phyloP scores from a whole-genome alignment of 1,140 invertebrate species.

The Doryteuthis pealeii region DNA sequence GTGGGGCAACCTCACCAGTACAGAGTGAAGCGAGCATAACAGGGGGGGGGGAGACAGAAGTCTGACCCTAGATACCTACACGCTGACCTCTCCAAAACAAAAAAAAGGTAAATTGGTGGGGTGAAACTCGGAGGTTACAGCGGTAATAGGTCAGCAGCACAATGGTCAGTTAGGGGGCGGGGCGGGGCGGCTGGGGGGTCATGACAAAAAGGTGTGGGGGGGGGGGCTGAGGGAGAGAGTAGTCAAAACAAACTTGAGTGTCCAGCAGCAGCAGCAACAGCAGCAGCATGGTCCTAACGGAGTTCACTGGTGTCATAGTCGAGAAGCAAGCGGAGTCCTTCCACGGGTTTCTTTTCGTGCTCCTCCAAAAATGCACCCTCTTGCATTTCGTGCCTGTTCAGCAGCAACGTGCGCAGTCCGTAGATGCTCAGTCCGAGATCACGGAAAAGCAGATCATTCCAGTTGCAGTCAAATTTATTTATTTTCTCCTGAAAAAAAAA shows the following conservation, averaged over 20 bases:
- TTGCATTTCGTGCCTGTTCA: constrained; percentile 55
- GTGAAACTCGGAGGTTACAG: too few species aligned
- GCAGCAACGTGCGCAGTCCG: constrained; percentile 47
- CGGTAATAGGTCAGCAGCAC: too few species aligned
- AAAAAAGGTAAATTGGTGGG: too few species aligned
- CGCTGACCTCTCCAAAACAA: too few species aligned
- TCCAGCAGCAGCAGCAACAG: neutral
- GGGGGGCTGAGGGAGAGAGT: neutral
- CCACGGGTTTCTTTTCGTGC: constrained; percentile 51
- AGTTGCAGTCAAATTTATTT: constrained; percentile 41
- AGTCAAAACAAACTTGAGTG: neutral
- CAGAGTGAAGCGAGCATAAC: too few species aligned
- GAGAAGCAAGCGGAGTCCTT: constrained; percentile 43
- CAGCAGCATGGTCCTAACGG: constrained; percentile 19
- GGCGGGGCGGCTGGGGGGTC: neutral
- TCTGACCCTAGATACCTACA: too few species aligned
- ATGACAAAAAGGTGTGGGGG: neutral
- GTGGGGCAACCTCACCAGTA: too few species aligned
- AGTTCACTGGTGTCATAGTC: constrained; percentile 41
- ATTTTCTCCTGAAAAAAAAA: constrained; percentile 38
- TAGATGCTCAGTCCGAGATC: constrained; percentile 54
- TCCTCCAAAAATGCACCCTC: constrained; percentile 52
- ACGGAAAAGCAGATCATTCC: constrained; percentile 46
- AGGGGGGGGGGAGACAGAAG: too few species aligned
- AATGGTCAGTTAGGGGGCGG: neutral